Percentiles rank a stretch among this genome's conserved stretches.
These are phyloP conservation scores for Andrena bicolor DNA, from an alignment of 2,888 invertebrate species.

Conservation along the genomic window DNA sequence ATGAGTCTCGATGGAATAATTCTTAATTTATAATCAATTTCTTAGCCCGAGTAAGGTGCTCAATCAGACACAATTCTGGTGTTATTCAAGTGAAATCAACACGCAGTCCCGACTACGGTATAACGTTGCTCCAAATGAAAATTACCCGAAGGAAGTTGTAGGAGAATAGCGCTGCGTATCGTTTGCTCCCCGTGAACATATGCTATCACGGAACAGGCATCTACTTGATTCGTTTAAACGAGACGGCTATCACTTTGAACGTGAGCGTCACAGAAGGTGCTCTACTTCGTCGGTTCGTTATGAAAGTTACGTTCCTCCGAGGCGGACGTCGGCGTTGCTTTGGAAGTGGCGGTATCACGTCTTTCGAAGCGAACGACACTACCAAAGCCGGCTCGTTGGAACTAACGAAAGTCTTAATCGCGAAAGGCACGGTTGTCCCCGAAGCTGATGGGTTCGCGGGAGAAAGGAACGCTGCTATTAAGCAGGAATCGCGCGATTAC, in stretches of 20 bases:
- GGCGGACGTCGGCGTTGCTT: conserved; percentile 2
- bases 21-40: no score
- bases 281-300: conserved; percentile 6
- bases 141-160: no score
- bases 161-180: no score
- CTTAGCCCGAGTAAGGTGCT: no score
- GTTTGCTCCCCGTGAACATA: no score
- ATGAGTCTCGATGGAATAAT: no score
- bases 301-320: conserved; percentile 28
- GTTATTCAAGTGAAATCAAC: no score
- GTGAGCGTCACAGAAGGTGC: conserved; percentile 3
- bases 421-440: not conserved
- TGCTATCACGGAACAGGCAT: not conserved
- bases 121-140: no score
- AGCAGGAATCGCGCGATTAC: conserved; percentile 32
- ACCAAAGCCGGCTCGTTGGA: not conserved
- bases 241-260: not conserved
- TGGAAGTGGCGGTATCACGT: no score
- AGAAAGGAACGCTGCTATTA: conserved; percentile 23
- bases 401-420: conserved; percentile 39
- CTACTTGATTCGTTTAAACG: conserved; percentile 4
- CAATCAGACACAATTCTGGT: no score
- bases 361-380: not conserved
- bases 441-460: not conserved
- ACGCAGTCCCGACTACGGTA: no score